Evolutionary conservation across 2,888 invertebrate species (phyloP).

Genomic region (Acronicta alni): DNA sequence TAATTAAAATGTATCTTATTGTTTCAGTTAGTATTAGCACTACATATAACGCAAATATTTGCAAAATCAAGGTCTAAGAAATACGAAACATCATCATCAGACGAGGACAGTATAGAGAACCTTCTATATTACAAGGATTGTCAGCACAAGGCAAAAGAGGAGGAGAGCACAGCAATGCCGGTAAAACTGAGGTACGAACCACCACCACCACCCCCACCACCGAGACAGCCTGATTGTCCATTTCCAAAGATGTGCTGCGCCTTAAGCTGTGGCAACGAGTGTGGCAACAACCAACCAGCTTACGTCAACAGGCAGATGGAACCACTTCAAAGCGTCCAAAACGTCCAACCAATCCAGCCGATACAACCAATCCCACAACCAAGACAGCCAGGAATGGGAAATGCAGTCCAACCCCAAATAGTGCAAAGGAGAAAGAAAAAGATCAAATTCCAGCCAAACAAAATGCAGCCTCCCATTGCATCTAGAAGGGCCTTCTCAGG

Average conservation of each 20-base stretch:
- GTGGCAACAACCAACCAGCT: conserved; percentile 45
- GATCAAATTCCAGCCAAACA: conserved; percentile 43
- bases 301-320: conserved; percentile 55
- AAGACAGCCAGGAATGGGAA: conserved; percentile 4
- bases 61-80: conserved; percentile 43
- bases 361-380: conserved; percentile 4
- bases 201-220: conserved; percentile 9
- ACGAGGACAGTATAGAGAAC: conserved; percentile 82
- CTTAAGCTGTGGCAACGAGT: conserved; percentile 77
- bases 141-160: conserved; percentile 62
- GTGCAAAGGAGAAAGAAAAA: conserved; percentile 66
- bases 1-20: not conserved
- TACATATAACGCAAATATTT: conserved; percentile 62
- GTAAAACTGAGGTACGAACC: conserved; percentile 1
- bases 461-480: conserved; percentile 50
- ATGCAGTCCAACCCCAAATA: conserved; percentile 46
- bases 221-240: conserved; percentile 59
- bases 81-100: conserved; percentile 67
- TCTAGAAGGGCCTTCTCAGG: conserved; percentile 67
- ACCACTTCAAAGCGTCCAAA: conserved; percentile 33
- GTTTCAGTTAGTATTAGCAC: conserved; percentile 70
- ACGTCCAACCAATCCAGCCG: conserved; percentile 15
- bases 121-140: conserved; percentile 81
- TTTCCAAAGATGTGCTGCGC: conserved; percentile 81
- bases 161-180: conserved; percentile 9